Evolutionary conservation across 2,113 vertebrate genomes (phyloP).

Genomic region (Planiliza haematocheilus): DNA sequence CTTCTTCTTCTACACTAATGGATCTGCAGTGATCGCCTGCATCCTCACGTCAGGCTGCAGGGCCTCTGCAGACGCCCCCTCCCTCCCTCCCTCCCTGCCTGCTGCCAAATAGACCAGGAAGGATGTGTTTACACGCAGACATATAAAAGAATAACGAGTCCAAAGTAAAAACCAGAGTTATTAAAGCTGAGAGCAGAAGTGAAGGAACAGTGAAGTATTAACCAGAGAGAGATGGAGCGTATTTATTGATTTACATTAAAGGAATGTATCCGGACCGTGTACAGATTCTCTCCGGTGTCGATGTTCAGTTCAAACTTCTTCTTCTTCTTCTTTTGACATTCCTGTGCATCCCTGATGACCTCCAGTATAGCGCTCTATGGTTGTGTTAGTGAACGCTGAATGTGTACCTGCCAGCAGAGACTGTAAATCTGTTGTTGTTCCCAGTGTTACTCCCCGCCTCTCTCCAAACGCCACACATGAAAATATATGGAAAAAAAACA

Average conservation of each 20-base stretch:
- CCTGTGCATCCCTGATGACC: constrained; percentile 79
- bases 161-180: background rate
- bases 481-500: constrained; percentile 29
- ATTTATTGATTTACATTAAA: constrained; percentile 54
- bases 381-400: constrained; percentile 84
- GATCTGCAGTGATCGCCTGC: constrained; percentile 31
- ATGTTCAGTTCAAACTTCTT: constrained; percentile 35
- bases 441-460: constrained; percentile 83
- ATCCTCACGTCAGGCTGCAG: constrained; percentile 22
- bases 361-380: constrained; percentile 55
- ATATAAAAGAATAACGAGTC: constrained; percentile 8
- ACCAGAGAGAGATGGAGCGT: constrained; percentile 17
- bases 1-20: constrained; percentile 3
- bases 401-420: constrained; percentile 81
- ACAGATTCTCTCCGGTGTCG: constrained; percentile 28
- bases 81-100: no score
- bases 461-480: constrained; percentile 72
- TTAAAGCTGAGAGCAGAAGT: background rate
- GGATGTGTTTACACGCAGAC: constrained; percentile 54
- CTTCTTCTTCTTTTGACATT: constrained; percentile 86
- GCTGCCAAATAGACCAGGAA: constrained; percentile 57
- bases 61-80: constrained; percentile 53
- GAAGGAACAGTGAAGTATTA: constrained; percentile 41
- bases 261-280: constrained; percentile 63
- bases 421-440: constrained; percentile 79